Percentiles rank a stretch among this genome's conserved stretches.
Evolutionary conservation across 1,140 invertebrate species (phyloP).

Genomic region (Agrypnia vestita): DNA sequence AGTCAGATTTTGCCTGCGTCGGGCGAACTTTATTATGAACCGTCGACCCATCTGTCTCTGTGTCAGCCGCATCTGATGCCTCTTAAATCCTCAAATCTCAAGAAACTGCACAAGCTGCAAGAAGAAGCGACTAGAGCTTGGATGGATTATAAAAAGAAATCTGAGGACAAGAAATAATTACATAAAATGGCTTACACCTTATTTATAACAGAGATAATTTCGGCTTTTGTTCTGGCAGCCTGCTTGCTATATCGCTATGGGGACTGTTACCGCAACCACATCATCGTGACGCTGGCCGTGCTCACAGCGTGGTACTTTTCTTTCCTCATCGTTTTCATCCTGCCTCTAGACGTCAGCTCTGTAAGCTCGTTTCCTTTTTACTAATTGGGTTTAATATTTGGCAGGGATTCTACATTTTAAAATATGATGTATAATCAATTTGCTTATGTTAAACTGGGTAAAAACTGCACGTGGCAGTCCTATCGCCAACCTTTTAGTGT

Average conservation of each 20-base stretch:
- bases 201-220: slow-evolving; percentile 86
- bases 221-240: slow-evolving; percentile 78
- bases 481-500: too few relatives aligned
- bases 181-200: slow-evolving; percentile 83
- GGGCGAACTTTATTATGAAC: slow-evolving; percentile 74
- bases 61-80: slow-evolving; percentile 82
- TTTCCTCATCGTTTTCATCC: slow-evolving; percentile 96
- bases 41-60: slow-evolving; percentile 71
- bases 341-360: slow-evolving; percentile 96
- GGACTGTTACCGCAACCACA: slow-evolving; percentile 94
- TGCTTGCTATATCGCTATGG: slow-evolving; percentile 94
- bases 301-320: slow-evolving; percentile 99
- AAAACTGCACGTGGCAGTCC: too few relatives aligned
- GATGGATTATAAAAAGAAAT: slow-evolving; percentile 70
- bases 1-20: slow-evolving; percentile 69
- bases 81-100: slow-evolving; percentile 92
- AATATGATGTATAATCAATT: too few relatives aligned
- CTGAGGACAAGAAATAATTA: slow-evolving; percentile 53
- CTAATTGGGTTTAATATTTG: not conserved
- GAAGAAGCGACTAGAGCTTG: slow-evolving; percentile 87
- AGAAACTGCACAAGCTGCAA: slow-evolving; percentile 96
- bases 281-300: slow-evolving; percentile 93
- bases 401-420: too few relatives aligned
- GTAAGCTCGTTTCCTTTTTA: slow-evolving; percentile 77
- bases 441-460: too few relatives aligned